Percentiles rank a stretch among this genome's conserved stretches.
Evolutionary conservation across 2,797 vertebrate genomes (phyloP).

Genomic region (Iguana delicatissima): DNA sequence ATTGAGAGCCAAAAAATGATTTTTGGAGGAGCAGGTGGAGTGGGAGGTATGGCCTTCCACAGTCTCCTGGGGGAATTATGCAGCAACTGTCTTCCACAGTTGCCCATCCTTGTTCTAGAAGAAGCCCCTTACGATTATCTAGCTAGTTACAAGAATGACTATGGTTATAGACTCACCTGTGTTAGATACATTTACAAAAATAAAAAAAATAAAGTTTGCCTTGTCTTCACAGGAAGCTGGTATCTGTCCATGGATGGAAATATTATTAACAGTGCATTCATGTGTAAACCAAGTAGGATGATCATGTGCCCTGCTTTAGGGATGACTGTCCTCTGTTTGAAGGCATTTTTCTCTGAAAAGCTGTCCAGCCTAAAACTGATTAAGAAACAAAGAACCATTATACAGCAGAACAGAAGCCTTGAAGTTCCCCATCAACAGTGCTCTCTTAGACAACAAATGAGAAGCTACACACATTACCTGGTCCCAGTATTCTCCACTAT

Average conservation of each 20-base stretch:
- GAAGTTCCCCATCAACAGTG: neutral
- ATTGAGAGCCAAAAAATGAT: too few relatives aligned
- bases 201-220: neutral
- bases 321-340: neutral
- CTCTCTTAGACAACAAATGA: neutral
- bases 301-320: too few relatives aligned
- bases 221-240: neutral
- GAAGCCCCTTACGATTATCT: too few relatives aligned
- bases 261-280: neutral
- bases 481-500: neutral
- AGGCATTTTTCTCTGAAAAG: neutral
- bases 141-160: neutral
- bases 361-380: neutral
- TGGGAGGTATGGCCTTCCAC: too few relatives aligned
- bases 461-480: neutral
- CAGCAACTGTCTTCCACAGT: too few relatives aligned
- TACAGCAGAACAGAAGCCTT: neutral
- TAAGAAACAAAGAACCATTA: neutral
- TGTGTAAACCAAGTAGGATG: neutral
- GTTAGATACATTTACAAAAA: neutral
- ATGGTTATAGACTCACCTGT: neutral
- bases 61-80: neutral
- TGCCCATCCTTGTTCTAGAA: too few relatives aligned
- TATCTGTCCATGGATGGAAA: neutral
- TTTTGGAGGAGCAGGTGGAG: too few relatives aligned